Base-by-base conservation (phyloP, 92 coral and sea anemone species). In the Siderastrea siderea region DNA sequence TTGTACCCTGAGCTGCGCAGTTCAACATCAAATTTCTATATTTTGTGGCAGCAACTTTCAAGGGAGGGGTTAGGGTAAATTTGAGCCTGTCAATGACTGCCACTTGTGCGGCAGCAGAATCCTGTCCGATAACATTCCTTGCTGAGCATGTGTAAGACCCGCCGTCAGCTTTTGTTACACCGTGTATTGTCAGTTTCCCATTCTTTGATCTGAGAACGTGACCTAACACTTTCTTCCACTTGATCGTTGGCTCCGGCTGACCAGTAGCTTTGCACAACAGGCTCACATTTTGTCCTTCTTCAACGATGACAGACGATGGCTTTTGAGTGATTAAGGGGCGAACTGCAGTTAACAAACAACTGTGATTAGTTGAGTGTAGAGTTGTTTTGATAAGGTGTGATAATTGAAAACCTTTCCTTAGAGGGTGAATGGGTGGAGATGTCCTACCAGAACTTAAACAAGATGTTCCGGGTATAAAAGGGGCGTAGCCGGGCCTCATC, bases 271-370 rank as follows among this genome's bases (percentile, higher is more conserved):
- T 58, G 64, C 84, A 80, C 43, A 64, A 13, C 50, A 80, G 64
- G 62, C 43, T 65, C 51, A 65, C 84, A 47, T 80, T 86, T 51
- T 69, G 54, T 78, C 86, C 86, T 63, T 81, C 94, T 68, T 91
- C 94, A 66, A 47, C 84, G 26, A 75, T 75, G 38, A 71, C 80
- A 5, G 84, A 77, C 14, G 88, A 79, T 49, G 91, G 91, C 46
- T 69, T 72, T 4, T 53, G 48, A n/a, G 19, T 67, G 51, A 91
- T 79, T 46, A 43, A 11, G 6, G 84, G 63, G 7, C 74, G 74
- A 66, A 80, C 84, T 80, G n/a, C 2, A 81, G 7, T 3, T 3
- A 14, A 19, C 7, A 8, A 47, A 63, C 13, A 49, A 12, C 10
- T 1, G 5, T 6, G 2, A 46, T 47, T 3, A 1, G 16, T 1